Percentiles rank a stretch among this genome's conserved stretches.
Evolutionary conservation across 2,888 invertebrate genomes (phyloP).

Genomic region (Leptinotarsa tumamoca): DNA sequence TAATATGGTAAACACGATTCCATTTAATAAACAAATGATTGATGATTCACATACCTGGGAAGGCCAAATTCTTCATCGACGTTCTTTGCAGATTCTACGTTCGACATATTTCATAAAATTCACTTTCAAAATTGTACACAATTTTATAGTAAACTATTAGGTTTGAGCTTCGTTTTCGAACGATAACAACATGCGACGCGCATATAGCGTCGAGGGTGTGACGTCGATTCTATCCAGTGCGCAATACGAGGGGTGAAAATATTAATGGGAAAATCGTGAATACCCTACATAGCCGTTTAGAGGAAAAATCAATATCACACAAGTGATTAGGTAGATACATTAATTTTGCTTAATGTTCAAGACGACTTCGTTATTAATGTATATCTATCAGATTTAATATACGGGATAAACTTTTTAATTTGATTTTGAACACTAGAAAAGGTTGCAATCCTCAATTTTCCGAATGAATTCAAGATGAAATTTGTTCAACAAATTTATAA

Average conservation of each 20-base stretch:
- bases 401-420: no score
- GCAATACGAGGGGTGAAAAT: constrained; percentile 8
- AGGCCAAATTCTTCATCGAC: constrained; percentile 15
- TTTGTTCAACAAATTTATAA: no score
- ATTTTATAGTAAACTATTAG: constrained; percentile 1
- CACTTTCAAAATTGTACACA: not conserved
- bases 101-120: constrained; percentile 16
- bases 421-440: no score
- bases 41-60: constrained; percentile 10
- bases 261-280: not conserved
- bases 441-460: no score
- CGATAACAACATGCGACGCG: constrained; percentile 23
- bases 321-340: not conserved
- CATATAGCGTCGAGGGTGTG: constrained; percentile 14
- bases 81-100: constrained; percentile 16
- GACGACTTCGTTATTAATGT: no score
- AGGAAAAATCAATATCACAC: constrained; percentile 5
- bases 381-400: no score
- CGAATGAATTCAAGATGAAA: no score
- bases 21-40: not conserved
- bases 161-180: not conserved
- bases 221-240: not conserved
- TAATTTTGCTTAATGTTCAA: not conserved
- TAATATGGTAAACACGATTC: not conserved
- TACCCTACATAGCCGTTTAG: not conserved